Percentiles rank a stretch among this genome's conserved stretches.
These are phyloP conservation scores for Brachyhypopomus gauderio DNA, from an alignment of 2,113 vertebrate genomes.

Conservation along the genomic window DNA sequence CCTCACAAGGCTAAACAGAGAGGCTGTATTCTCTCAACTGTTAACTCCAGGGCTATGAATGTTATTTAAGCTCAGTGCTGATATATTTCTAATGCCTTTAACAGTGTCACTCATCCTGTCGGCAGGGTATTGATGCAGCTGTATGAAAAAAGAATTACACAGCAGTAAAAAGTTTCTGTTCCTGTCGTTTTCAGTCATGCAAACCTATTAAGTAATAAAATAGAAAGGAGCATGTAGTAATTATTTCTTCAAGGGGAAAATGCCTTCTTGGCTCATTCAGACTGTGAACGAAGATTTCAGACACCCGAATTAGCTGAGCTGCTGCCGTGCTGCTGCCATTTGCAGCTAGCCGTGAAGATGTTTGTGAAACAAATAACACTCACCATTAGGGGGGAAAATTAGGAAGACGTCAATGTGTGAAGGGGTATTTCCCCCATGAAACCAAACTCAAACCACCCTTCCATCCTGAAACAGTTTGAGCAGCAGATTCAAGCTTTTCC, in stretches of 20 bases:
- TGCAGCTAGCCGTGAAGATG: background rate
- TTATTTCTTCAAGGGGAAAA: slow-evolving; percentile 23
- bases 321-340: background rate
- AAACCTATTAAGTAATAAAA: slow-evolving; percentile 3
- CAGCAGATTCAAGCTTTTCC: background rate
- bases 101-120: slow-evolving; percentile 37
- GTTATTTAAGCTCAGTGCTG: slow-evolving; percentile 26
- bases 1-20: slow-evolving; percentile 21
- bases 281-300: background rate
- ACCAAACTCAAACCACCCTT: background rate
- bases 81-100: slow-evolving; percentile 36
- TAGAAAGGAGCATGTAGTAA: slow-evolving; percentile 5
- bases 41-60: slow-evolving; percentile 15
- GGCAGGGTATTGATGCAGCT: background rate
- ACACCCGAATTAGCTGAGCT: background rate
- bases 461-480: background rate
- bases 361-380: background rate
- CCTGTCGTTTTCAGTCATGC: background rate
- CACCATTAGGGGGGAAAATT: background rate
- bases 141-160: background rate
- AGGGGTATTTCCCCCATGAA: background rate
- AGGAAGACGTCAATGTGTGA: background rate
- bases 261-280: background rate
- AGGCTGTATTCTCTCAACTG: slow-evolving; percentile 21
- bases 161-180: slow-evolving; percentile 20